A percentile compares a stretch with the other conserved stretches of the same genome.
These are phyloP conservation scores for Excalfactoria chinensis DNA, from an alignment of 2,113 vertebrate genomes.

Conservation along the genomic window DNA sequence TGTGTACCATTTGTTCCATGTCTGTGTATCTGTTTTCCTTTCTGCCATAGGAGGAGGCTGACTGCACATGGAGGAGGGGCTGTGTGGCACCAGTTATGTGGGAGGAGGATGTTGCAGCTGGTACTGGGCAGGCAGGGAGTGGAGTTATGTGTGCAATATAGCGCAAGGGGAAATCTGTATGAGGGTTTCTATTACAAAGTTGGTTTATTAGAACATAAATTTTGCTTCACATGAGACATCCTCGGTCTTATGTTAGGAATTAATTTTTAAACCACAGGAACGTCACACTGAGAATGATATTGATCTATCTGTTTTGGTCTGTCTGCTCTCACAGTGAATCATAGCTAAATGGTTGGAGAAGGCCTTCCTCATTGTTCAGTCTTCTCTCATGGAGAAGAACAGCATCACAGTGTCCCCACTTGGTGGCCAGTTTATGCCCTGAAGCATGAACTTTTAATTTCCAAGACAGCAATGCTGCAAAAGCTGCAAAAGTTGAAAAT, in stretches of 20 bases:
- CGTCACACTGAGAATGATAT: neutral
- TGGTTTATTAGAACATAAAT: neutral
- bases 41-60: neutral
- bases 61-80: neutral
- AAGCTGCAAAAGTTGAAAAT: conserved; percentile 45
- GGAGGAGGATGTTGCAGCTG: neutral
- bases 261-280: neutral
- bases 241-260: neutral
- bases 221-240: neutral
- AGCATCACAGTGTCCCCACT: neutral
- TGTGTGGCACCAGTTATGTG: neutral
- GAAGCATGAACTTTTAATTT: conserved; percentile 60
- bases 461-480: conserved; percentile 1
- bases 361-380: neutral
- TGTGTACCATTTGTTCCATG: fast-evolving
- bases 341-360: neutral
- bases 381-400: neutral
- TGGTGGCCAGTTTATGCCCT: neutral
- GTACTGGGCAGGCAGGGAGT: neutral
- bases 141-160: neutral
- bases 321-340: neutral
- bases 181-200: neutral
- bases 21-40: neutral
- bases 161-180: neutral
- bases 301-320: neutral